Evolutionary conservation across 2,888 invertebrate species (phyloP), one percentile per base, ranked within the genome.

Genomic region (Blastobasis adustella): DNA sequence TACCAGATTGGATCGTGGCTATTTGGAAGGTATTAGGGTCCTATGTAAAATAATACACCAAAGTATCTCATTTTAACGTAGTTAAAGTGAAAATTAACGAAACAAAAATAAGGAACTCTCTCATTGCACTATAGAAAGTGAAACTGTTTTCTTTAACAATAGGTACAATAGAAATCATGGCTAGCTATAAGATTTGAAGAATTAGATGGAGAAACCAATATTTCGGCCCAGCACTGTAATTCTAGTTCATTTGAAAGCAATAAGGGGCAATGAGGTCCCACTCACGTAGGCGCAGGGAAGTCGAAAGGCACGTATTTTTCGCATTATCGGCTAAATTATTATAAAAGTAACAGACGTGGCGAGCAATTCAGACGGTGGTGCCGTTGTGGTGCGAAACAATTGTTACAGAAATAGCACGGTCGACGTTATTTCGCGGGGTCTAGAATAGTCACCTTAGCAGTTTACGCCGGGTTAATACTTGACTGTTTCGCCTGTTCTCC

Each of bases 311-410:
- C 86, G 85, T 87, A 86, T 81, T 84, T 84, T 85, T 86, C 84
- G 75, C 83, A 85, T 85, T 85, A 86, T 80, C 80, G 80, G 71
- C 76, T 79, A 80, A 86, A 85, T 86, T 84, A 85, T 86, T 82
- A 79, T 81, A 81, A 81, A 80, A 79, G 80, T 76, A 79, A 79
- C 75, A 77, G 73, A 82, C 81, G 82, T 82, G 73, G 78, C 76
- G 71, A 74, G 73, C 73, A 73, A 73, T 73, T 58, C 55, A 58
- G 62, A 57, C 65, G 63, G 60, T 62, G 23, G 63, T 62, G 54
- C 58, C 57, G 53, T 63, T 58, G 61, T 37, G 42, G 49, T 50
- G 40, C 56, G 61, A 69, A 74, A 73, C 72, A 73, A 73, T 71
- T 63, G 73, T 62, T 49, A 60, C 63, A 59, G 64, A 69, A 74